Percentiles rank a stretch among this genome's conserved stretches.
phyloP scores from a whole-genome alignment of 2,888 invertebrate species.

The Lordiphosa andalusiaca region DNA sequence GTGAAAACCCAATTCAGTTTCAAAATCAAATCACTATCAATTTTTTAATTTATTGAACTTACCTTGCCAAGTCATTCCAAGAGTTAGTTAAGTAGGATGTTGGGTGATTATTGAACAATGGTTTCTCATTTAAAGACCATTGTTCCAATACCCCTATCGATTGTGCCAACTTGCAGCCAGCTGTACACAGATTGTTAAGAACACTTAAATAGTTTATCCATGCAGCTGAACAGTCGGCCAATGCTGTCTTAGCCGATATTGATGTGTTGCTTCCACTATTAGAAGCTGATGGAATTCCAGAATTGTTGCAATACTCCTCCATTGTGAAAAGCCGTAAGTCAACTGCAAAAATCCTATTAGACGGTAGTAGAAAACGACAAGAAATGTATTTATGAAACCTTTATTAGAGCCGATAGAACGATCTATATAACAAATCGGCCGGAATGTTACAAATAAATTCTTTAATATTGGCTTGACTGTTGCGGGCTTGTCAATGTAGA shows the following conservation, averaged over 20 bases:
- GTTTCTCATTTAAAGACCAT: slow-evolving; percentile 37
- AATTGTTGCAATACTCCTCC: slow-evolving; percentile 36
- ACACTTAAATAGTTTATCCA: slow-evolving; percentile 78
- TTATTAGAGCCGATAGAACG: too few species aligned
- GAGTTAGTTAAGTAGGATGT: slow-evolving; percentile 81
- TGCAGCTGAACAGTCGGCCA: slow-evolving; percentile 72
- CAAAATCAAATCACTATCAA: too few species aligned
- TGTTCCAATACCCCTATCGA: slow-evolving; percentile 81
- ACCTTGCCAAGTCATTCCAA: slow-evolving; percentile 83
- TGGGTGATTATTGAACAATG: slow-evolving; percentile 41
- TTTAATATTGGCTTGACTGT: too few species aligned
- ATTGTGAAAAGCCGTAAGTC: slow-evolving; percentile 3
- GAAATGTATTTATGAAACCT: too few species aligned
- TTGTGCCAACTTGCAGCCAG: slow-evolving; percentile 84
- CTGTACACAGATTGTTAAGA: slow-evolving; percentile 84
- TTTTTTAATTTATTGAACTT: background rate
- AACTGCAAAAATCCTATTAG: too few species aligned
- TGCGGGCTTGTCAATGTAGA: too few species aligned
- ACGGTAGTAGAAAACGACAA: too few species aligned
- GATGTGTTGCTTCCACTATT: slow-evolving; percentile 66
- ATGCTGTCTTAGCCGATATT: slow-evolving; percentile 67
- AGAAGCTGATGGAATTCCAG: slow-evolving; percentile 41
- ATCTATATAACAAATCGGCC: too few species aligned
- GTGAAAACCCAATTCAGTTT: too few species aligned
- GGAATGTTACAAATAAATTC: too few species aligned